A percentile compares a stretch with the other conserved stretches of the same genome.
phyloP scores from a whole-genome alignment of 2,113 vertebrate species.

The Pachypanchax playfairii region DNA sequence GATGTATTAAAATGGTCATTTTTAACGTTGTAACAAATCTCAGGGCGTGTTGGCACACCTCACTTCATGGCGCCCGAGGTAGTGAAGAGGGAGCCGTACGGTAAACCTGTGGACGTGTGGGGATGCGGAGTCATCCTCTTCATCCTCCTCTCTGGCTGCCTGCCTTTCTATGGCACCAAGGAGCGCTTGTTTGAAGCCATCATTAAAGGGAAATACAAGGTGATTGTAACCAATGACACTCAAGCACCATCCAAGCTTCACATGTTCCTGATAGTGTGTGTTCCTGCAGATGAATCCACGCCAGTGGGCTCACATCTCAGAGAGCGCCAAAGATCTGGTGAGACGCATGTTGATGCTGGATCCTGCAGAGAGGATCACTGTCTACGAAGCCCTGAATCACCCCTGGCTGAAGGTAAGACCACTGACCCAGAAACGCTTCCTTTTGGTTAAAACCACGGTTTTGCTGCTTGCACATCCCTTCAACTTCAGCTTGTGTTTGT shows the following conservation, averaged over 20 bases:
- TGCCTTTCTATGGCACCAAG: slow-evolving; percentile 99
- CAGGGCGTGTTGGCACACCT: slow-evolving; percentile 96
- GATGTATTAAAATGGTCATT: no score
- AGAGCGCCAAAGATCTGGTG: slow-evolving; percentile 99
- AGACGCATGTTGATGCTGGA: slow-evolving; percentile 99
- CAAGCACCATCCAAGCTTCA: neutral
- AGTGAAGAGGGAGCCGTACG: slow-evolving; percentile 97
- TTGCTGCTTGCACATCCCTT: slow-evolving; percentile 41
- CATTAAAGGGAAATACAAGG: slow-evolving; percentile 99
- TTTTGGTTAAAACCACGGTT: slow-evolving; percentile 11
- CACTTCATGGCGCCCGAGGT: slow-evolving; percentile 99
- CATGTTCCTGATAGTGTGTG: neutral
- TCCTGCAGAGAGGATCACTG: slow-evolving; percentile 98
- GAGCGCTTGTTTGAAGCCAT: slow-evolving; percentile 98
- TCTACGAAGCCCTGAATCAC: slow-evolving; percentile 98
- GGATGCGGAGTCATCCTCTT: slow-evolving; percentile 99
- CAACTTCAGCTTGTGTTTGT: neutral
- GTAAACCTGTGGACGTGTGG: slow-evolving; percentile 98
- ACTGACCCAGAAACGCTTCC: slow-evolving; percentile 17
- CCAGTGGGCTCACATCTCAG: slow-evolving; percentile 98
- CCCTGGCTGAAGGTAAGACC: slow-evolving; percentile 94
- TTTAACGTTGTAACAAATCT: no score
- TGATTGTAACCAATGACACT: slow-evolving; percentile 47
- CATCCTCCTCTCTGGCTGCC: slow-evolving; percentile 96
- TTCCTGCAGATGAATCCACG: slow-evolving; percentile 92